Conservation (phyloP, 2,888 invertebrate species). For the Conus canariensis region DNA sequence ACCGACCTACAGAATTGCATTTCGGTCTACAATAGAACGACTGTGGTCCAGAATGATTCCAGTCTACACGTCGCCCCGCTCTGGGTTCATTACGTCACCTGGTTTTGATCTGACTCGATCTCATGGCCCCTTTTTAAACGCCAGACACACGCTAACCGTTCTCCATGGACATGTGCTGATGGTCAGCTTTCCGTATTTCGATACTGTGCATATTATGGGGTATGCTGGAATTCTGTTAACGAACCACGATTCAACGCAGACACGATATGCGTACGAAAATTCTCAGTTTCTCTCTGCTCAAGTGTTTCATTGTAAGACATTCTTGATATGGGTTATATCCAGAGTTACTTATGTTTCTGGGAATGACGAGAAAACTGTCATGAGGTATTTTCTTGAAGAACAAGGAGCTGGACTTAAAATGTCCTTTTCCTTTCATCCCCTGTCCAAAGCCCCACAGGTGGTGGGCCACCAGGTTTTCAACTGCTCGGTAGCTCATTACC, state of each 20-base stretch:
- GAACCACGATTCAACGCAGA: background rate
- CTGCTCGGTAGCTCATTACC: background rate
- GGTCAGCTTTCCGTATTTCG: constrained; percentile 17
- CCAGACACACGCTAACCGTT: background rate
- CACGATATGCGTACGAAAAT: background rate
- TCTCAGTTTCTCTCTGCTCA: background rate
- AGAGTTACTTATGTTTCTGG: background rate
- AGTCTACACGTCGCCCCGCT: background rate
- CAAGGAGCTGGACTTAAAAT: background rate
- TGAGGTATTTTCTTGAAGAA: background rate
- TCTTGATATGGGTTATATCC: background rate
- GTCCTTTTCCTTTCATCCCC: constrained; percentile 12
- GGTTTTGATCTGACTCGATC: background rate
- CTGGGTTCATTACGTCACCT: constrained; percentile 5
- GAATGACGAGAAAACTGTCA: background rate
- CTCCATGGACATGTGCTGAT: background rate
- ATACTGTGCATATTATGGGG: too few species aligned
- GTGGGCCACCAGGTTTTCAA: background rate
- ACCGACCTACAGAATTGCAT: background rate
- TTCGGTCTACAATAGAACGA: background rate
- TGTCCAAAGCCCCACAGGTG: background rate
- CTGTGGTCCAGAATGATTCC: background rate
- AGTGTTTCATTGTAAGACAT: background rate
- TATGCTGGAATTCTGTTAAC: background rate
- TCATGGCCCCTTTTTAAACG: background rate